These are phyloP conservation scores for Trachemys scripta DNA, from an alignment of 2,113 vertebrate genomes.

Conservation along the genomic window DNA sequence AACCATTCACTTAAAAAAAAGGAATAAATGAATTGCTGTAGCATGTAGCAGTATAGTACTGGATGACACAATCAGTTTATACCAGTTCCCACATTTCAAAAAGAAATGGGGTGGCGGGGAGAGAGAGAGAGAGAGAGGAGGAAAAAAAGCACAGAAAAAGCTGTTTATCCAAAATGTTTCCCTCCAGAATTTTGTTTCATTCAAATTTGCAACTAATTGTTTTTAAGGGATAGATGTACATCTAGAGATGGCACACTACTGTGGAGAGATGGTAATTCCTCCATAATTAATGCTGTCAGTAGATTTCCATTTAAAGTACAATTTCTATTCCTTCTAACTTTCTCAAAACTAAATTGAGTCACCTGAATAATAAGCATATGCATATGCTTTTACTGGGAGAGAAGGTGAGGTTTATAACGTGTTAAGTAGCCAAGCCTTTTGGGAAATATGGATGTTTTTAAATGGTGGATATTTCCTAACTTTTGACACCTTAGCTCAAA, in stretches of 20 bases:
- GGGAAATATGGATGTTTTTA: background rate
- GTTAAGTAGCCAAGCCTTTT: background rate
- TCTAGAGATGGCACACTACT: slow-evolving; percentile 1
- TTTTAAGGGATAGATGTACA: slow-evolving; percentile 32
- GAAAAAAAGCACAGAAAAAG: slow-evolving; percentile 16
- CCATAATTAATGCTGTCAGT: background rate
- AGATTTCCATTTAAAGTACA: background rate
- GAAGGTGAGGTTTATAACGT: background rate
- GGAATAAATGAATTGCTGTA: slow-evolving; percentile 24
- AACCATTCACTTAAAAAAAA: background rate
- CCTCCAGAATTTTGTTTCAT: slow-evolving; percentile 31
- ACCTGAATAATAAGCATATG: background rate
- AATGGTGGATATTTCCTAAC: background rate
- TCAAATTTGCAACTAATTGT: slow-evolving; percentile 40
- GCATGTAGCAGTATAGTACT: slow-evolving; percentile 39
- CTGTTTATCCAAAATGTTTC: slow-evolving; percentile 28
- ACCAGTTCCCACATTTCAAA: background rate
- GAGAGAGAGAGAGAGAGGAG: background rate
- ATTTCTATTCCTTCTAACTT: background rate
- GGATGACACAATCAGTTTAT: slow-evolving; percentile 28
- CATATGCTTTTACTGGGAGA: background rate
- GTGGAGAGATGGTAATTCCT: background rate
- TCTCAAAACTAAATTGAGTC: slow-evolving; percentile 3
- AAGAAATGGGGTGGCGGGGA: background rate
- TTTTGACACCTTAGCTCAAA: background rate